Evolutionary conservation across 2,113 vertebrate genomes (phyloP), one percentile per base, ranked within the genome.

Genomic region (Melierax canorus): DNA sequence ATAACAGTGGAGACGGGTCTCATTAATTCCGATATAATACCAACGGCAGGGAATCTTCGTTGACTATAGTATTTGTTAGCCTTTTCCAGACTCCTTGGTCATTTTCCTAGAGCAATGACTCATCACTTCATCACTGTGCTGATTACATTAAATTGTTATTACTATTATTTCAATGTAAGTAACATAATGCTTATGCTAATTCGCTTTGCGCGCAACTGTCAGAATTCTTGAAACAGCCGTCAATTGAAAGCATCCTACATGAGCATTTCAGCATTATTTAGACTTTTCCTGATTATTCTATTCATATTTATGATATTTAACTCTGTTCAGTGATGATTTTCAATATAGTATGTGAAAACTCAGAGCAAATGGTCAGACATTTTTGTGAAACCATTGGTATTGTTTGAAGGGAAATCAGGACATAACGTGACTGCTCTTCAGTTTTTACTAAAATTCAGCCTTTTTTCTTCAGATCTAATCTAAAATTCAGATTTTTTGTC

Each of bases 21-120:
- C 79, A 46, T 92, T 78, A 79, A 82, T 90, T 92, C 67, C 29
- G 13, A 73, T 50, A 32, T 20, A 72, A 77, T 62, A 67, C 41
- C 38, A 38, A 53, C 41, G 11, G 46, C 68, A 81, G 55, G 36
- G 43, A 81, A 36, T 91, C 36, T 82, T 82, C 5, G 1, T 15
- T 85, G 69, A n/a, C 55, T 69, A 17, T 6, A 11, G 38, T 34
- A 51, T 86, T 95, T 90, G 55, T 58, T 90, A 90, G 60, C 36
- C 67, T 89, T 89, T 94, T 85, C n/a, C 62, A 90, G 92, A 64
- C 89, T 91, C 71, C 73, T 78, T 79, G 86, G 67, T 95, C 89
- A 86, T 88, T 92, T 88, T 94, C 53, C 34, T 85, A 59, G 80
- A 79, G 67, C 74, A 88, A 15, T 94, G 91, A 94, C 53, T 95